A percentile compares a stretch with the other conserved stretches of the same genome.
phyloP scores from a whole-genome alignment of 2,888 invertebrate species.

The Drosophila buzzatii region DNA sequence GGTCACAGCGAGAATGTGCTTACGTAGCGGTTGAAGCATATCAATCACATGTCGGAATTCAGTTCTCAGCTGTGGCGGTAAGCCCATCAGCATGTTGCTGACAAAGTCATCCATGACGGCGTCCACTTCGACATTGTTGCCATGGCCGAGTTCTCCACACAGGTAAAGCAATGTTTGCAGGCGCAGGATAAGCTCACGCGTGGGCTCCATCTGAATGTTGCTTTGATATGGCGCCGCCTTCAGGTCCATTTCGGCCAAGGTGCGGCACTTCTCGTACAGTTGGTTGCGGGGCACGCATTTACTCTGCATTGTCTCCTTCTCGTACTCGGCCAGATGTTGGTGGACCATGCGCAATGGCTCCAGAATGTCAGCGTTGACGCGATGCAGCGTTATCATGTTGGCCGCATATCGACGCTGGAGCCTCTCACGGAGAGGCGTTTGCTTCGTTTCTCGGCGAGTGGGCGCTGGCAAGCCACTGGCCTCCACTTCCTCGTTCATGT shows the following conservation, averaged over 20 bases:
- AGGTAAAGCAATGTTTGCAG: conserved; percentile 56
- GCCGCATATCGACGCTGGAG: conserved; percentile 45
- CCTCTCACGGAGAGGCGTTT: conserved; percentile 27
- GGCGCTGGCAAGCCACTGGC: not conserved
- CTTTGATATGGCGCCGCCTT: not conserved
- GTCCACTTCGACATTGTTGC: conserved; percentile 41
- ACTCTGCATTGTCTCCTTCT: conserved; percentile 17
- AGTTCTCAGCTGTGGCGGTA: conserved; percentile 26
- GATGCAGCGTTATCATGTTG: conserved; percentile 45
- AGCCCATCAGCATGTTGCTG: conserved; percentile 11
- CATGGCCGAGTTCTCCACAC: conserved; percentile 35
- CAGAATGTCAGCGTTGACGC: conserved; percentile 48
- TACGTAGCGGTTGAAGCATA: conserved; percentile 21
- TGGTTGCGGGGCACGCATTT: conserved; percentile 8
- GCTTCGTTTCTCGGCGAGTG: conserved; percentile 45
- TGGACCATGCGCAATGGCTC: conserved; percentile 44
- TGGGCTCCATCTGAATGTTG: conserved; percentile 11
- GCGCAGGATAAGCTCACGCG: conserved; percentile 33
- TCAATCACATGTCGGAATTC: conserved; percentile 9
- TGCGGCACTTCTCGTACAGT: conserved; percentile 40
- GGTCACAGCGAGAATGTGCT: conserved; percentile 18
- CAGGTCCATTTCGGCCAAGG: conserved; percentile 54
- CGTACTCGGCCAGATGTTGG: conserved; percentile 23
- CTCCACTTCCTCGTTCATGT: conserved; percentile 45
- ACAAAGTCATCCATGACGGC: conserved; percentile 33